phyloP scores from a whole-genome alignment of 2,888 invertebrate genomes.

The Thalpophila matura region DNA sequence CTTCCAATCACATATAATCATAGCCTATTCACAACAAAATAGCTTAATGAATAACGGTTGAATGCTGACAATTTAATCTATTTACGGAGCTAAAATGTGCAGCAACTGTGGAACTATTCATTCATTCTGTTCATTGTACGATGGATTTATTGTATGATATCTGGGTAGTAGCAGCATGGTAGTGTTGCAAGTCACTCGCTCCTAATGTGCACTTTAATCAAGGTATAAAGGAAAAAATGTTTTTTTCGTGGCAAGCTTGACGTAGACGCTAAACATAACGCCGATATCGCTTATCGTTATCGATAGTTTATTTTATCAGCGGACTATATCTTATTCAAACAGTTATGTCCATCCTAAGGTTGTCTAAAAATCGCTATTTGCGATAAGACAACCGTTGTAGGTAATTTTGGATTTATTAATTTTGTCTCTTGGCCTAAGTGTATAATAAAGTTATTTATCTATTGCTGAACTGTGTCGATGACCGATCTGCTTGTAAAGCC shows the following conservation, averaged over 20 bases:
- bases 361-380: background rate
- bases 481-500: background rate
- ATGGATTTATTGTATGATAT: slow-evolving; percentile 18
- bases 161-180: background rate
- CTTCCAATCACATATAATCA: slow-evolving; percentile 6
- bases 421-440: too few relatives aligned
- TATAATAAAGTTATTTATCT: too few relatives aligned
- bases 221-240: background rate
- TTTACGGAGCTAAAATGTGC: slow-evolving; percentile 21
- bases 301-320: background rate
- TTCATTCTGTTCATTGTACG: slow-evolving; percentile 38
- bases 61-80: slow-evolving; percentile 28
- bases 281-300: background rate
- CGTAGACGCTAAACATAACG: slow-evolving; percentile 4
- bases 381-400: background rate
- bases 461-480: background rate
- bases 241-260: slow-evolving; percentile 14
- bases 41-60: slow-evolving; percentile 18
- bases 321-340: background rate
- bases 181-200: background rate
- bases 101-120: slow-evolving; percentile 26
- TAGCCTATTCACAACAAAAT: slow-evolving; percentile 2
- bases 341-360: background rate
- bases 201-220: background rate
- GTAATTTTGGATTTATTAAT: too few relatives aligned